phyloP scores from a whole-genome alignment of 1,140 invertebrate genomes.

The Ditylenchus dipsaci region DNA sequence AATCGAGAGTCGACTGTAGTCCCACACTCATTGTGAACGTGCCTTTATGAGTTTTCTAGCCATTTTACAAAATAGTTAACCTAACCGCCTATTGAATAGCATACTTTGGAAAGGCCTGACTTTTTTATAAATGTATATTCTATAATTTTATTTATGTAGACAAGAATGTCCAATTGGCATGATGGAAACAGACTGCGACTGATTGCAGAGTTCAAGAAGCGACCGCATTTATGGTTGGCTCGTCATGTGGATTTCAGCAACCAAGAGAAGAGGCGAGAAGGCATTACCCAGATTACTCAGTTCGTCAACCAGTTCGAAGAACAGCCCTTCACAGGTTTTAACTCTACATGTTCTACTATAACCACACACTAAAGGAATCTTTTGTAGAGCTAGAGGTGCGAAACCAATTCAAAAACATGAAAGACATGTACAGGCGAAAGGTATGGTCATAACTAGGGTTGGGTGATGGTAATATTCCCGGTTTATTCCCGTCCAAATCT shows the following conservation, averaged over 20 bases:
- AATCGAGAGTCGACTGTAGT: no score
- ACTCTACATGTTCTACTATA: background rate
- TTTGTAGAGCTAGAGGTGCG: conserved; percentile 28
- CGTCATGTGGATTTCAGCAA: conserved; percentile 1
- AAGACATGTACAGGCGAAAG: conserved; percentile 29
- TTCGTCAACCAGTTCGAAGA: conserved; percentile 28
- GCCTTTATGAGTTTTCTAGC: no score
- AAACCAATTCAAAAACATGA: conserved; percentile 33
- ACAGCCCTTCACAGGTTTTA: conserved; percentile 12
- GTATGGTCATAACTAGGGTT: conserved; percentile 13
- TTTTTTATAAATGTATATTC: background rate
- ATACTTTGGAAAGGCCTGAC: no score
- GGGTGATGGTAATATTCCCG: no score
- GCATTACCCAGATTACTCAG: conserved; percentile 13
- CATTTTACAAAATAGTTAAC: no score
- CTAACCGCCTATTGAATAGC: no score
- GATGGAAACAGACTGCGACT: conserved; percentile 23
- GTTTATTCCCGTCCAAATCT: no score
- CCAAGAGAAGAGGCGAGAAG: conserved; percentile 17
- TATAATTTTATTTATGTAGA: background rate
- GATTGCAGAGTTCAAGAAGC: conserved; percentile 23
- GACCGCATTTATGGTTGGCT: conserved; percentile 20
- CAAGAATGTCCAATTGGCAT: conserved; percentile 30
- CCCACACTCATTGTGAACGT: no score
- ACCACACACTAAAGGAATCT: background rate